phyloP scores from a whole-genome alignment of 2,797 vertebrate species.

The Hapalemur alaotrensis region DNA sequence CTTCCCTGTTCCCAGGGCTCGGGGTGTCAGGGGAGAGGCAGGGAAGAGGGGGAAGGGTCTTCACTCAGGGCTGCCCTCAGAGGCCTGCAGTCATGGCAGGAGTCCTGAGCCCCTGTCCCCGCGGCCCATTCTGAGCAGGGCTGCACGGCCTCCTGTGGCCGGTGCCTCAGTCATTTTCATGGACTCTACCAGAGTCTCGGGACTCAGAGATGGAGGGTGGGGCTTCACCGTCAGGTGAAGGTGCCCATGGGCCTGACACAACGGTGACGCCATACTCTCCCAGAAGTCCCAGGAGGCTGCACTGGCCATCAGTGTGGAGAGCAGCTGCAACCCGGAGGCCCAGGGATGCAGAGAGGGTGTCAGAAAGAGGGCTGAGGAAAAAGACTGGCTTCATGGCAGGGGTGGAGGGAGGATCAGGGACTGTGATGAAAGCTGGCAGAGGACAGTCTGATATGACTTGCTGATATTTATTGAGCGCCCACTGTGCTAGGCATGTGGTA shows the following conservation, averaged over 20 bases:
- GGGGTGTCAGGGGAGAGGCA: not conserved
- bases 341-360: not conserved
- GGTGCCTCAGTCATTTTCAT: fast-evolving
- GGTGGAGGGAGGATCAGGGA: not conserved
- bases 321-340: not conserved
- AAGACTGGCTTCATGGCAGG: not conserved
- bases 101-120: not conserved
- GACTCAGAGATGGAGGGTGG: not conserved
- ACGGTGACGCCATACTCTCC: not conserved
- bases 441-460: not conserved
- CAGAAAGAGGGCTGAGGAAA: not conserved
- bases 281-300: not conserved
- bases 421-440: not conserved
- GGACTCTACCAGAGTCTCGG: fast-evolving
- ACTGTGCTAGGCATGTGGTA: not conserved
- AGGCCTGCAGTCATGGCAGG: not conserved
- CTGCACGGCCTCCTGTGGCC: fast-evolving
- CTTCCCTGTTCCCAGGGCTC: not conserved
- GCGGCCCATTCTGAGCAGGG: fast-evolving
- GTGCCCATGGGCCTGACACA: not conserved
- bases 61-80: not conserved
- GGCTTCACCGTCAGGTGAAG: no score
- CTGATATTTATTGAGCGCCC: not conserved
- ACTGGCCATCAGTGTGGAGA: fast-evolving
- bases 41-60: not conserved